Percentiles rank a stretch among this genome's conserved stretches.
Conservation (phyloP, 2,888 invertebrate genomes). For the Tetragonula carbonaria region DNA sequence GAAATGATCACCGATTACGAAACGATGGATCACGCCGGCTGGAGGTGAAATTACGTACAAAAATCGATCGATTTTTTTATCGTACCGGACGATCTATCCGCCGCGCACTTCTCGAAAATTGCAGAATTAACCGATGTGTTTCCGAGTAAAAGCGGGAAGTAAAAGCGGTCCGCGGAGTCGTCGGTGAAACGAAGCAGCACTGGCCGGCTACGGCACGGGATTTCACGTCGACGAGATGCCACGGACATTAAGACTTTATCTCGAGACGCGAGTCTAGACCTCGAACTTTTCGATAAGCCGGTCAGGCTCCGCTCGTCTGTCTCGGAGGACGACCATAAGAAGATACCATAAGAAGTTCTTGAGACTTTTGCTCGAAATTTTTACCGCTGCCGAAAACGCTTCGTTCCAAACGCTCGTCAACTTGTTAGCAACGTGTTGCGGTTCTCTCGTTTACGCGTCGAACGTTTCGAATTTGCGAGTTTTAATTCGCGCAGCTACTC, state of each 20-base stretch:
- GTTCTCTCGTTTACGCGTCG: not conserved
- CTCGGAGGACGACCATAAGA: slow-evolving; percentile 10
- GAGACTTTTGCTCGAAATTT: slow-evolving; percentile 26
- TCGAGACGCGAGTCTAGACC: slow-evolving; percentile 50
- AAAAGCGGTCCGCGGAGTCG: not conserved
- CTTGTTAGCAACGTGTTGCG: too few species aligned
- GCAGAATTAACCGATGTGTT: slow-evolving; percentile 36
- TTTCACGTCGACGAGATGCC: slow-evolving; percentile 31
- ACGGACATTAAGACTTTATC: slow-evolving; percentile 55
- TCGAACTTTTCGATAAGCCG: slow-evolving; percentile 48
- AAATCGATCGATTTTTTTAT: slow-evolving; percentile 55
- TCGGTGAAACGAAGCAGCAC: not conserved
- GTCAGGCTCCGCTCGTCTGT: slow-evolving; percentile 1
- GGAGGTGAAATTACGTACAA: slow-evolving; percentile 26
- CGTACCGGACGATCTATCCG: slow-evolving; percentile 20
- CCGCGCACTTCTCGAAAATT: slow-evolving; percentile 26
- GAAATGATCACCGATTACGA: slow-evolving; percentile 46
- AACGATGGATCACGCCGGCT: slow-evolving; percentile 33
- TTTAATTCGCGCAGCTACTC: not conserved
- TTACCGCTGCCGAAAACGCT: not conserved
- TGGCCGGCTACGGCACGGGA: not conserved
- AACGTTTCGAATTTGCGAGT: not conserved
- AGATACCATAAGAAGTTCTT: slow-evolving; percentile 24
- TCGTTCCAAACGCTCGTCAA: not conserved
- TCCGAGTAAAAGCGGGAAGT: slow-evolving; percentile 10